Evolutionary conservation across 2,113 vertebrate genomes (phyloP), one percentile per base, ranked within the genome.

Genomic region (Phaethornis superciliosus): DNA sequence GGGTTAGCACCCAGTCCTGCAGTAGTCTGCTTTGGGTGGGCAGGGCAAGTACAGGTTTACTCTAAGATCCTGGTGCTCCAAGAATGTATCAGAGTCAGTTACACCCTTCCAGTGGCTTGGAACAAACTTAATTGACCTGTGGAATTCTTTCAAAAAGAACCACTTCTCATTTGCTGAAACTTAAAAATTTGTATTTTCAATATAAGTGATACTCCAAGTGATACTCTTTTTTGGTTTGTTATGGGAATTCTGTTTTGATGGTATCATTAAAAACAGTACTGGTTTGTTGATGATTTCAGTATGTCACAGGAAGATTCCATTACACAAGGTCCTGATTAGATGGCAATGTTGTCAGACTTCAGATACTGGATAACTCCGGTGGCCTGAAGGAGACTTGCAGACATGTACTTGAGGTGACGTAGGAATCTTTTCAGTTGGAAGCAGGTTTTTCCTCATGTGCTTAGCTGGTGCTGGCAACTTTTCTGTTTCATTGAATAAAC

Each of bases 61-160:
- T 62, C 0, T 2, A 42, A 63, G 75, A 42, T 75, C 7, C 2
- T 10, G 7, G 0, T 79, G 56, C 32, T 75, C 35, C 21, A 35
- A 7, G 54, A 67, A 35, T 7, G 7, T 54, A 23, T 27, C 58
- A 32, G 28, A 54, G 33, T 28, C 58, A 32, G 10, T 75, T 7
- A 1, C 33, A 67, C n/a, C 27, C 15, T 51, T 85, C 32, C 7
- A 2, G 7, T 76, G 80, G 7, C 13, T 64, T 71, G 44, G 33
- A 44, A 22, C 22, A 28, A 74, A 72, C 22, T 46, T 27, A 14
- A 35, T 6, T 68, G 42, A 82, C 46, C n/a, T 51, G 47, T 46
- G 15, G 32, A 77, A 20, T 6, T 20, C 3, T 90, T 94, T 49
- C 27, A 75, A 46, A 85, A 54, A 0, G 10, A 49, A 18, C 46